phyloP scores from a whole-genome alignment of 1,140 invertebrate species.

The Arion vulgaris region DNA sequence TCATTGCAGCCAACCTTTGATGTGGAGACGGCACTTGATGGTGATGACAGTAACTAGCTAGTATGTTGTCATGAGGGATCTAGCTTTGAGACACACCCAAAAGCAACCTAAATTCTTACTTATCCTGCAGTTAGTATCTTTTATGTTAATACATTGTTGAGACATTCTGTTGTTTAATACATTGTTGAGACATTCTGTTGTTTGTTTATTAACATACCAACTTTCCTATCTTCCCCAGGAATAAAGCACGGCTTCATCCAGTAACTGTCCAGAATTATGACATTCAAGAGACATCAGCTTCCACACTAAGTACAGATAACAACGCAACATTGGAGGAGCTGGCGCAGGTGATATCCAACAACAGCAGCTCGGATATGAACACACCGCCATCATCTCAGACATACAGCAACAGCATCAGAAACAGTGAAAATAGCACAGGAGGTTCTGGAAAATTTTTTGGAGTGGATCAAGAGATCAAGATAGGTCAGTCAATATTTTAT shows the following conservation, averaged over 20 bases:
- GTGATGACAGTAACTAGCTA: too few species aligned
- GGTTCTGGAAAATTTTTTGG: background rate
- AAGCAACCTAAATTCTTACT: too few species aligned
- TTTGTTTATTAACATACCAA: too few species aligned
- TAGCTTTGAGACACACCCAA: too few species aligned
- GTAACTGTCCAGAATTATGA: background rate
- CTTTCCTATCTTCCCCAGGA: background rate
- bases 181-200: background rate
- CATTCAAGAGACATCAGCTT: background rate
- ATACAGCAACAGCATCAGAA: slow-evolving; percentile 2
- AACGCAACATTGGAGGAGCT: slow-evolving; percentile 8
- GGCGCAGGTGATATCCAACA: slow-evolving; percentile 27
- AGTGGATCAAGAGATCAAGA: background rate
- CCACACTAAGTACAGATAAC: background rate
- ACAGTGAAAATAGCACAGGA: background rate
- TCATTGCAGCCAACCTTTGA: too few species aligned
- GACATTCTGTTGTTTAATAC: background rate
- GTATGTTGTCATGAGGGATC: too few species aligned
- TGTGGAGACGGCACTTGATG: too few species aligned
- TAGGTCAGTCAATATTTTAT: background rate
- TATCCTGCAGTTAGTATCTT: too few species aligned
- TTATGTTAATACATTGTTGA: too few species aligned
- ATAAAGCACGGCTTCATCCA: background rate
- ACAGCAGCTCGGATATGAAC: slow-evolving; percentile 32
- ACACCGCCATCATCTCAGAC: slow-evolving; percentile 28